Evolutionary conservation across 2,113 vertebrate genomes (phyloP).

Genomic region (Alethe castanea): DNA sequence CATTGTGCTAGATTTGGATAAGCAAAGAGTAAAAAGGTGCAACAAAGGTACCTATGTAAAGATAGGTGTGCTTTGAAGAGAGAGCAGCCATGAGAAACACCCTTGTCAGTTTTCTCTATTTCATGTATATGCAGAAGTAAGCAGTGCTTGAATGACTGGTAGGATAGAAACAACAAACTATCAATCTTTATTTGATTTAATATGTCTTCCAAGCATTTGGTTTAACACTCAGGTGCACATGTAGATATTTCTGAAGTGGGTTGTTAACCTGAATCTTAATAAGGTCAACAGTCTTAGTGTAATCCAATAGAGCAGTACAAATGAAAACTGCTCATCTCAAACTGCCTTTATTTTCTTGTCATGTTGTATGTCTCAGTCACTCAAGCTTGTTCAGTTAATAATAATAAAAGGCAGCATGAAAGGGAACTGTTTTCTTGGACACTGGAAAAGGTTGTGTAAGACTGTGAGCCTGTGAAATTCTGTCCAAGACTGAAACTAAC

Average conservation of each 20-base stretch:
- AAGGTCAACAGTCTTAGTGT: background rate
- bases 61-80: background rate
- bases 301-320: background rate
- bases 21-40: background rate
- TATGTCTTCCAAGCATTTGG: background rate
- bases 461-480: background rate
- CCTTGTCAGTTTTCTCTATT: background rate
- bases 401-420: background rate
- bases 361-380: background rate
- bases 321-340: background rate
- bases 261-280: constrained; percentile 23
- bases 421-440: background rate
- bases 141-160: background rate
- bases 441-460: background rate
- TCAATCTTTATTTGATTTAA: constrained; percentile 1
- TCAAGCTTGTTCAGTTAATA: background rate
- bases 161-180: background rate
- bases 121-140: background rate
- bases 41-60: background rate
- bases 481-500: background rate
- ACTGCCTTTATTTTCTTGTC: background rate
- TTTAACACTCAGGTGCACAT: background rate
- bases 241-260: background rate
- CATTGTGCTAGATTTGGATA: background rate
- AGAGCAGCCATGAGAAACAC: background rate